Conservation (phyloP, 2,888 invertebrate genomes). For the Nephrotoma flavescens region DNA sequence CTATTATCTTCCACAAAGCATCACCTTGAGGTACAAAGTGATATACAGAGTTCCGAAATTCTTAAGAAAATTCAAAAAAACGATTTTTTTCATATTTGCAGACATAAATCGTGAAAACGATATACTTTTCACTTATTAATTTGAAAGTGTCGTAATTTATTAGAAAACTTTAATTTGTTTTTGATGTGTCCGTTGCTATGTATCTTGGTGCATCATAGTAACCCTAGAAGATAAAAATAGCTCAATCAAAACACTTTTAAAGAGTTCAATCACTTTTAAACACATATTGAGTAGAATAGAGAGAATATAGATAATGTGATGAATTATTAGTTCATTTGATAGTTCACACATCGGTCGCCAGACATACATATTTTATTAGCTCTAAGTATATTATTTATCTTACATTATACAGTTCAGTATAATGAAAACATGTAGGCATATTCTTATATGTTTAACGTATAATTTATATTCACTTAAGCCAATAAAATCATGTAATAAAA, state of each 20-base stretch:
- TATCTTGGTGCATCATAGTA: no score
- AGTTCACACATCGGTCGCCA: neutral
- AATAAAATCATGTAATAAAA: neutral
- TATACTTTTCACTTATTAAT: neutral
- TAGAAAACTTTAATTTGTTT: neutral
- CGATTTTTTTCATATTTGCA: neutral
- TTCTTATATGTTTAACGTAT: neutral
- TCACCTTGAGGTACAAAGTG: no score
- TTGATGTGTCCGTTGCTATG: neutral
- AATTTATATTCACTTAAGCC: neutral
- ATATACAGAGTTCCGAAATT: no score
- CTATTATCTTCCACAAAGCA: no score
- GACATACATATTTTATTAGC: neutral
- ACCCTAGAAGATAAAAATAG: neutral
- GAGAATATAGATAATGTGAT: neutral
- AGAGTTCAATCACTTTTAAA: neutral
- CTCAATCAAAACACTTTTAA: neutral
- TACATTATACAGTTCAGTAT: neutral
- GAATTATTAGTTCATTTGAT: neutral
- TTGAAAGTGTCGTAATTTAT: neutral
- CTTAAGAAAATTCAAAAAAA: no score
- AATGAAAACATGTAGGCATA: neutral
- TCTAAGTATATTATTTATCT: neutral
- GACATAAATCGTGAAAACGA: neutral
- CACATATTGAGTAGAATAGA: neutral